Conservation (phyloP, 1,140 invertebrate species). For the Drosophila persimilis region DNA sequence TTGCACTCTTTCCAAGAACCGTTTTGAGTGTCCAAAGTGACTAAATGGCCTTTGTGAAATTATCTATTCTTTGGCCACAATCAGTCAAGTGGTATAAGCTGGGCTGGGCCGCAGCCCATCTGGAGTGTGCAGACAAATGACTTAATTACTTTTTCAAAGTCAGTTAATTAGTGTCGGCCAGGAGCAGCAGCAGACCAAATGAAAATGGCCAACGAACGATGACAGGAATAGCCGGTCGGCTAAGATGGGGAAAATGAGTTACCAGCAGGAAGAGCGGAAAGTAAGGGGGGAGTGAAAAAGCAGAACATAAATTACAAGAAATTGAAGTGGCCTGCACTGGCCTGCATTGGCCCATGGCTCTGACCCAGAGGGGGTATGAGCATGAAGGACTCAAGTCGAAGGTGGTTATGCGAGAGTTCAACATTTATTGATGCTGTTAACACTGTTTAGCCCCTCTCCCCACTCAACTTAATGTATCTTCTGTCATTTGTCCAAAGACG, state of each 20-base stretch:
- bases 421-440: constrained; percentile 51
- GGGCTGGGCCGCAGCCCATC: constrained; percentile 45
- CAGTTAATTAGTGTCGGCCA: constrained; percentile 75
- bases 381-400: not conserved
- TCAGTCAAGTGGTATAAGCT: constrained; percentile 6
- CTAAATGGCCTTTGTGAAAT: constrained; percentile 1
- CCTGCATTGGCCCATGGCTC: constrained; percentile 2
- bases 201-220: constrained; percentile 52
- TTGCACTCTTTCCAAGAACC: not conserved
- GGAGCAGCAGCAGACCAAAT: constrained; percentile 28
- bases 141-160: constrained; percentile 78
- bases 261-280: not conserved
- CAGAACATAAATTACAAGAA: constrained; percentile 73
- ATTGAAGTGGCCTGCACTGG: constrained; percentile 28
- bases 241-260: not conserved
- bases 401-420: not conserved
- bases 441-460: constrained; percentile 13
- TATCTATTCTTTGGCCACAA: constrained; percentile 22
- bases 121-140: constrained; percentile 71
- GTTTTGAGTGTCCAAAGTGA: not conserved
- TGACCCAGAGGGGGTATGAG: too few species aligned
- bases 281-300: constrained; percentile 40
- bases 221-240: constrained; percentile 18
- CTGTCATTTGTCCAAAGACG: constrained; percentile 8
- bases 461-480: constrained; percentile 11